Percentiles rank a stretch among this genome's conserved stretches.
These are phyloP conservation scores for Leucophenga maculata DNA, from an alignment of 2,888 invertebrate species.

Conservation along the genomic window DNA sequence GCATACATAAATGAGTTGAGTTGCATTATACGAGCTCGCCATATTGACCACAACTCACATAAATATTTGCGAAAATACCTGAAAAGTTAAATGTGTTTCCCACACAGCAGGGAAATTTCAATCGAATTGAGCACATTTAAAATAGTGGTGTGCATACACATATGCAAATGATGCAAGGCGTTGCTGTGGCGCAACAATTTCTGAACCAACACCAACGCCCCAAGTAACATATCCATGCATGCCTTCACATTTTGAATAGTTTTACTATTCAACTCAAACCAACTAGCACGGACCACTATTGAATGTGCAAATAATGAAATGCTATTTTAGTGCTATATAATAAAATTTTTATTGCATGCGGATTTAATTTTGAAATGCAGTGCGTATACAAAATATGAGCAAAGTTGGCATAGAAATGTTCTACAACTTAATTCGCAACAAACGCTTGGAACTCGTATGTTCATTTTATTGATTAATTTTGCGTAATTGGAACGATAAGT, in stretches of 20 bases:
- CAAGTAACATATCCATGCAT: neutral
- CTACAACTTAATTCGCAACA: neutral
- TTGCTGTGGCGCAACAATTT: neutral
- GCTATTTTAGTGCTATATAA: conserved; percentile 23
- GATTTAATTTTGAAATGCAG: conserved; percentile 31
- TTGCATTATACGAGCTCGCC: too few species aligned
- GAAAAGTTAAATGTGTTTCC: too few species aligned
- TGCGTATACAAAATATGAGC: neutral
- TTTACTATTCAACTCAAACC: neutral
- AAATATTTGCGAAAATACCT: too few species aligned
- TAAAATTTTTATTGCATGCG: conserved; percentile 48
- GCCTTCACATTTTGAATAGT: neutral
- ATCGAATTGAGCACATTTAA: too few species aligned
- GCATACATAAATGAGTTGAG: too few species aligned
- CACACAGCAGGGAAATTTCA: too few species aligned
- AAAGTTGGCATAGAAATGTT: conserved; percentile 8
- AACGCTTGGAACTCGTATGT: neutral
- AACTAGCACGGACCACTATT: too few species aligned
- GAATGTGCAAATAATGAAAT: neutral
- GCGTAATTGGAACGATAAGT: neutral
- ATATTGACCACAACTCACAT: too few species aligned
- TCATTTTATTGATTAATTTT: conserved; percentile 8
- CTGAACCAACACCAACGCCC: too few species aligned
- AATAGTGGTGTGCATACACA: too few species aligned
- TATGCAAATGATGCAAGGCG: neutral